Conservation (phyloP, 2,113 vertebrate genomes). For the Cheirogaleus medius region DNA sequence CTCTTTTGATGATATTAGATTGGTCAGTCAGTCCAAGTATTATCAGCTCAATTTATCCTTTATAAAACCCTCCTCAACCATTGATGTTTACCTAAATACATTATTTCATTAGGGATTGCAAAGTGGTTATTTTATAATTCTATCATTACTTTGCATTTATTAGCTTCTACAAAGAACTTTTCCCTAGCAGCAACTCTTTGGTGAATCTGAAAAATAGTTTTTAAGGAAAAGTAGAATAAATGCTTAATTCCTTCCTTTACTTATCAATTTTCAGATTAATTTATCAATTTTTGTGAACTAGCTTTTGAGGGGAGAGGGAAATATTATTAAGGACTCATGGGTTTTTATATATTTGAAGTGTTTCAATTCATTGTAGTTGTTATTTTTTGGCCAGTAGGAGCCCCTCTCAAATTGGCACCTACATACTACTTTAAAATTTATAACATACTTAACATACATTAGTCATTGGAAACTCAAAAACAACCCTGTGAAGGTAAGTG, state of each 20-base stretch:
- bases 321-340: neutral
- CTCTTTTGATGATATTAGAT: neutral
- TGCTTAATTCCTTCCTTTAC: conserved; percentile 4
- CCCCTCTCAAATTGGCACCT: neutral
- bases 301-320: neutral
- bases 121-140: conserved; percentile 2
- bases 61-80: neutral
- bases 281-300: neutral
- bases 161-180: neutral
- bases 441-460: neutral
- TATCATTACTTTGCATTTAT: neutral
- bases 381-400: neutral
- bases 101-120: neutral
- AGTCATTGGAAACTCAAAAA: conserved; percentile 20
- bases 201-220: neutral
- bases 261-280: neutral
- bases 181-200: neutral
- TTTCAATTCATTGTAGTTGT: neutral
- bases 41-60: neutral
- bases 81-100: neutral
- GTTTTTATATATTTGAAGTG: conserved; percentile 24
- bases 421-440: conserved; percentile 30
- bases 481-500: neutral
- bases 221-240: conserved; percentile 23
- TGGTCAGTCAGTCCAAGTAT: neutral